Conservation (phyloP, 2,113 vertebrate species). For the Pollachius pollachius region DNA sequence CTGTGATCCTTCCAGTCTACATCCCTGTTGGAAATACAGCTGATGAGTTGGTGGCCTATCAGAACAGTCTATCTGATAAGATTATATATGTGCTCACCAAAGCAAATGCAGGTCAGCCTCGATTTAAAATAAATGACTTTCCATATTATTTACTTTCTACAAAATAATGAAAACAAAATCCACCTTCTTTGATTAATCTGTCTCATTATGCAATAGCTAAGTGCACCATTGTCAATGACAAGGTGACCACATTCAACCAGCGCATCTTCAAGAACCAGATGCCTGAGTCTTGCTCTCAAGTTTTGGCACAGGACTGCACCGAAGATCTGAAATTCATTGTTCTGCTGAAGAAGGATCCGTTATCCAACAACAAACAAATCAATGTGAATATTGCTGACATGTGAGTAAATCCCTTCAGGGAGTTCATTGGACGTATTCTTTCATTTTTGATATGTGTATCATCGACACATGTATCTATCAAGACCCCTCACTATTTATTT, state of each 20-base stretch:
- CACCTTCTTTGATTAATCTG: not conserved
- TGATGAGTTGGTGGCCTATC: conserved; percentile 31
- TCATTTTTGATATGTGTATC: too few relatives aligned
- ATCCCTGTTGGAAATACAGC: conserved; percentile 50
- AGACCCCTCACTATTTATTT: not conserved
- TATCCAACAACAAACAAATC: conserved; percentile 56
- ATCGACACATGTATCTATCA: not conserved
- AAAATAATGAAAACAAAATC: not conserved
- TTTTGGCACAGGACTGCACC: conserved; percentile 80
- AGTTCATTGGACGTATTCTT: not conserved
- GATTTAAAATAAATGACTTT: not conserved
- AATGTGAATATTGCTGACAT: conserved; percentile 70
- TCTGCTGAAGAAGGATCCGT: conserved; percentile 67
- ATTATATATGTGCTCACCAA: conserved; percentile 51
- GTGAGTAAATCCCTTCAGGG: conserved; percentile 57
- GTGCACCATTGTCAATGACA: conserved; percentile 50
- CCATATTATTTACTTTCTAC: not conserved
- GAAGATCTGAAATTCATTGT: conserved; percentile 78
- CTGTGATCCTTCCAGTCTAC: conserved; percentile 29
- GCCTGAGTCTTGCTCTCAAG: conserved; percentile 76
- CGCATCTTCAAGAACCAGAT: conserved; percentile 63
- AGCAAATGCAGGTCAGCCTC: conserved; percentile 48
- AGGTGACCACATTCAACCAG: conserved; percentile 77
- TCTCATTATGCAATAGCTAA: conserved; percentile 41
- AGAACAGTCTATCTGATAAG: conserved; percentile 34